Percentiles rank a stretch among this genome's conserved stretches.
Conservation (phyloP, 2,113 vertebrate species). For the Eudorcas thomsonii region DNA sequence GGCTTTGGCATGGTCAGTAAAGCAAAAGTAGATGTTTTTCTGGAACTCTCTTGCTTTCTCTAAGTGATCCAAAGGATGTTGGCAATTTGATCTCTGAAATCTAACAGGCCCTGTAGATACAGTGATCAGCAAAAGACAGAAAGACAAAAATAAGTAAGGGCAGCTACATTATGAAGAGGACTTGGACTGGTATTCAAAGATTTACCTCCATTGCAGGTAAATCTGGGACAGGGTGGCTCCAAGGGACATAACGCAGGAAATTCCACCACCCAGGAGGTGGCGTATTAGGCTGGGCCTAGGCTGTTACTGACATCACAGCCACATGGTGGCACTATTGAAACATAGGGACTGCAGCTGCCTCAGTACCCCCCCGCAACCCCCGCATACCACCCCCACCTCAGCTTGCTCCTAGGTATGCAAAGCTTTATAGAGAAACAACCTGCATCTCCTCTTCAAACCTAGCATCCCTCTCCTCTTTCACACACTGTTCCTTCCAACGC, state of each 20-base stretch:
- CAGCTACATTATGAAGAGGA: background rate
- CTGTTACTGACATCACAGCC: constrained; percentile 45
- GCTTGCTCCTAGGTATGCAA: background rate
- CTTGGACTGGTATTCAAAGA: background rate
- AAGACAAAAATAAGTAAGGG: background rate
- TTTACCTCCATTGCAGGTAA: background rate
- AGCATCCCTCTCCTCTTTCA: background rate
- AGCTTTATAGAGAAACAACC: background rate
- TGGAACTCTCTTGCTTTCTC: background rate
- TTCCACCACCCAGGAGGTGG: background rate
- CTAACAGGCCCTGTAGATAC: background rate
- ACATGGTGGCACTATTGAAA: constrained; percentile 70
- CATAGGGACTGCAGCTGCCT: constrained; percentile 43
- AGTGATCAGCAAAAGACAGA: background rate
- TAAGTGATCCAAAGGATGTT: background rate
- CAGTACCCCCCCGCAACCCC: background rate
- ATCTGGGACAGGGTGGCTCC: background rate
- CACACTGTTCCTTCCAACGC: background rate
- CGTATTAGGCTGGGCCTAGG: background rate
- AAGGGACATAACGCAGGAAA: background rate
- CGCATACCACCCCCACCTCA: background rate
- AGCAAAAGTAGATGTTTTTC: background rate
- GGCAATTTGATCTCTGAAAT: background rate
- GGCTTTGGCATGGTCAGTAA: background rate
- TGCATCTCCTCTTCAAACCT: background rate